Percentiles rank a stretch among this genome's conserved stretches.
These are phyloP conservation scores for Helicolenus hilgendorfi DNA, from an alignment of 2,797 vertebrate genomes.

Conservation along the genomic window DNA sequence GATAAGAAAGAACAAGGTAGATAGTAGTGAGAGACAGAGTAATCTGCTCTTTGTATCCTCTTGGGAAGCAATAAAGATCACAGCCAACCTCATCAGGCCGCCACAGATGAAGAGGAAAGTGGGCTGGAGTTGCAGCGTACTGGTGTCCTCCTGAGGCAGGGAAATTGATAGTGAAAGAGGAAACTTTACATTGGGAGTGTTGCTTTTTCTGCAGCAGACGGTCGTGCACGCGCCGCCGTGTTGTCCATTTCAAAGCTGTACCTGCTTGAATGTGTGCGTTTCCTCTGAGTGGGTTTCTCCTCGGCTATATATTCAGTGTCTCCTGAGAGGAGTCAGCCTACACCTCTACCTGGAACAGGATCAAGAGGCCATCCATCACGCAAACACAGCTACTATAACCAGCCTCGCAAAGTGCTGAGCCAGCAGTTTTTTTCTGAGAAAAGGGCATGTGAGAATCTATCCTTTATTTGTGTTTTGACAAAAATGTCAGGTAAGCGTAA, in stretches of 20 bases:
- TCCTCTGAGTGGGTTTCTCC: slow-evolving; percentile 33
- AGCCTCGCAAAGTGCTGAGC: slow-evolving; percentile 33
- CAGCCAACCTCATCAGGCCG: slow-evolving; percentile 18
- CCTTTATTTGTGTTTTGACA: slow-evolving; percentile 57
- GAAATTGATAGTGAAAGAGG: neutral
- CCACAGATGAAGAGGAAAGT: neutral
- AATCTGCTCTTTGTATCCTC: slow-evolving; percentile 17
- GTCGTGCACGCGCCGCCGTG: neutral
- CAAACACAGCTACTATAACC: slow-evolving; percentile 36
- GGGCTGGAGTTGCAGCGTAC: neutral
- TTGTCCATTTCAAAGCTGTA: neutral
- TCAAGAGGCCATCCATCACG: slow-evolving; percentile 69
- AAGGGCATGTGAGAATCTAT: slow-evolving; percentile 35
- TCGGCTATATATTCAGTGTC: slow-evolving; percentile 41
- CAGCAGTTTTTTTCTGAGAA: slow-evolving; percentile 35
- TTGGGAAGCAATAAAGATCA: slow-evolving; percentile 21
- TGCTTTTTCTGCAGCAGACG: slow-evolving; percentile 1
- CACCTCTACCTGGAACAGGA: slow-evolving; percentile 50
- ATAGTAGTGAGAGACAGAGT: neutral
- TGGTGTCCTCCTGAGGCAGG: neutral
- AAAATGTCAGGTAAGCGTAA: slow-evolving; percentile 40
- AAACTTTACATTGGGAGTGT: neutral
- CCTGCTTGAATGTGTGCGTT: slow-evolving; percentile 7
- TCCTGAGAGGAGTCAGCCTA: slow-evolving; percentile 46
- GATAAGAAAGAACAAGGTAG: neutral